A percentile compares a stretch with the other conserved stretches of the same genome.
Conservation (phyloP, 2,888 invertebrate genomes). For the Sialis fuliginosa region DNA sequence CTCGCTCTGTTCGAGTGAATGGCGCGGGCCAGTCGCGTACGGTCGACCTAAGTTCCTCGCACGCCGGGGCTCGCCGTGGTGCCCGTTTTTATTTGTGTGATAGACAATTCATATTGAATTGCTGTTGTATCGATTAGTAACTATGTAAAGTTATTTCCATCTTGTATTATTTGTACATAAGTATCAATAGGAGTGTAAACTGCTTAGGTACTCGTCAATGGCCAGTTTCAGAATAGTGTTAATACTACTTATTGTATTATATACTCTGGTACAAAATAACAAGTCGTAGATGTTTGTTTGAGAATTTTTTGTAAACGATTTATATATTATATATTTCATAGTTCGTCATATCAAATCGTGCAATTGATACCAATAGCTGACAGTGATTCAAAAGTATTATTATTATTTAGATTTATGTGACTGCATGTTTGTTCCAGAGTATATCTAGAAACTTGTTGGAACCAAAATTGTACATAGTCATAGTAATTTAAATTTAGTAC, state of each 20-base stretch:
- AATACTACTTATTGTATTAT: constrained; percentile 20
- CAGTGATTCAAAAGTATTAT: no score
- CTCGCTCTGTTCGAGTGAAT: constrained; percentile 57
- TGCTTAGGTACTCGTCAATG: constrained; percentile 20
- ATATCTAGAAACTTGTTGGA: constrained; percentile 5
- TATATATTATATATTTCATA: no score
- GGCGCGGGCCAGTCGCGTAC: constrained; percentile 3
- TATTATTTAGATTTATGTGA: no score
- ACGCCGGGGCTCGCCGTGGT: not conserved
- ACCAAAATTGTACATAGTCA: constrained; percentile 6
- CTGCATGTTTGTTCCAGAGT: not conserved
- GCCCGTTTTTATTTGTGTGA: constrained; percentile 2
- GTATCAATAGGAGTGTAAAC: not conserved
- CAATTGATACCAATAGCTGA: no score
- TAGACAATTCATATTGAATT: constrained; percentile 7
- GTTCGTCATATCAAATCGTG: no score
- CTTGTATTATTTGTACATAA: constrained; percentile 27
- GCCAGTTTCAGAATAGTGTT: constrained; percentile 55
- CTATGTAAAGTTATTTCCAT: constrained; percentile 21
- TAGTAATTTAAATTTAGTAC: constrained; percentile 2
- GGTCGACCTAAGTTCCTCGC: constrained; percentile 4
- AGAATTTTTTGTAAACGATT: no score
- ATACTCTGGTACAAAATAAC: no score
- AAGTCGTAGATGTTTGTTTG: no score
- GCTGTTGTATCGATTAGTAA: not conserved